Evolutionary conservation across 2,888 invertebrate species (phyloP).

Genomic region (Girardia tigrina): DNA sequence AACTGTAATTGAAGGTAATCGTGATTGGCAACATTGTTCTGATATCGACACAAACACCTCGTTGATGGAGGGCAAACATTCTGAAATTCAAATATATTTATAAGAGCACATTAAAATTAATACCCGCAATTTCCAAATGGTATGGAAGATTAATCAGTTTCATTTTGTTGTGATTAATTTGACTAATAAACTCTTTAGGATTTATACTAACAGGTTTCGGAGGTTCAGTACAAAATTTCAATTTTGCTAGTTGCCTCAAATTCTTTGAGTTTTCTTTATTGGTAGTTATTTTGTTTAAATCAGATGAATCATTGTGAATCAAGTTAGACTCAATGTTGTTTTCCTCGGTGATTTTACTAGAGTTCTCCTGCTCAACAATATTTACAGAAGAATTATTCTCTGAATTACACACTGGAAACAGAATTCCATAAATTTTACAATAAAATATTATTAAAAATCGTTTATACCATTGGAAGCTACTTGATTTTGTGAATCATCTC

Average conservation of each 20-base stretch:
- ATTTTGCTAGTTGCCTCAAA: slow-evolving; percentile 4
- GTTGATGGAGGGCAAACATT: not conserved
- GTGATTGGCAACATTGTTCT: not conserved
- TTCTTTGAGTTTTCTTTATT: not conserved
- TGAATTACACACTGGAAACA: no score
- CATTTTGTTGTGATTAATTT: slow-evolving; percentile 24
- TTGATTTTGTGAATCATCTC: no score
- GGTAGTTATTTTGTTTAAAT: not conserved
- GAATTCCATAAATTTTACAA: no score
- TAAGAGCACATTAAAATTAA: not conserved
- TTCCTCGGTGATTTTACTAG: no score
- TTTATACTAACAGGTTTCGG: slow-evolving; percentile 32
- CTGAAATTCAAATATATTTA: not conserved
- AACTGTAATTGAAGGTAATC: not conserved
- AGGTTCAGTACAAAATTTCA: slow-evolving; percentile 30
- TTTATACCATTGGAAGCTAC: no score
- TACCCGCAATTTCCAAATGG: not conserved
- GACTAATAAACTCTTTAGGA: slow-evolving; percentile 29
- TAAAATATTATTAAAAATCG: no score
- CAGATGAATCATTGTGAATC: not conserved
- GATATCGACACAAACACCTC: not conserved
- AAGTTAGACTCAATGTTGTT: no score
- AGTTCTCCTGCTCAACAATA: no score
- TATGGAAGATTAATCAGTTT: not conserved
- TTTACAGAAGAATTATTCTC: no score